Conservation (phyloP, 37 sponge, comb jelly and placozoan species). For the Ianthella basta region DNA sequence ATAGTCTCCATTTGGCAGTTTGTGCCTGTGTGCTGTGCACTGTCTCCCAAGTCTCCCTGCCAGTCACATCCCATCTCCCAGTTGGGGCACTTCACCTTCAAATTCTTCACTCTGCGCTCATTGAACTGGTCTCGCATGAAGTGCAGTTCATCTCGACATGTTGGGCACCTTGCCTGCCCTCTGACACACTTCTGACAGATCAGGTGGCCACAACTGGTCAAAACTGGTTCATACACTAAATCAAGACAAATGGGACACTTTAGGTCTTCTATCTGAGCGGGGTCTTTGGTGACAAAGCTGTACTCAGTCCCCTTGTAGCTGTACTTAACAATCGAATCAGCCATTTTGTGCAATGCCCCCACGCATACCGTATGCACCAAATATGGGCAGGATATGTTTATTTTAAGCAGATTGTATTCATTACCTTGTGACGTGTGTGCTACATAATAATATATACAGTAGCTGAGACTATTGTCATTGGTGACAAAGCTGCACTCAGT, state of each 20-base stretch:
- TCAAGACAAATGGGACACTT: conserved; percentile 15
- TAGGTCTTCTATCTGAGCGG: neutral
- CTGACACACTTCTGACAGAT: neutral
- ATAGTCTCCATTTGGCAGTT: neutral
- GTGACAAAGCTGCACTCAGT: neutral
- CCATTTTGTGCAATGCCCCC: no score
- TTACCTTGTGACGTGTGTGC: no score
- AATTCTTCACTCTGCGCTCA: neutral
- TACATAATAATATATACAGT: no score
- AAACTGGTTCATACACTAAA: neutral
- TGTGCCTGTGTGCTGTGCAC: neutral
- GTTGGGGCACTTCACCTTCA: conserved; percentile 13
- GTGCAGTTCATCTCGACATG: neutral
- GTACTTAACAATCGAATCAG: neutral
- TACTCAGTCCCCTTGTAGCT: neutral
- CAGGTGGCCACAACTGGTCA: conserved; percentile 17
- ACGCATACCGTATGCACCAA: no score
- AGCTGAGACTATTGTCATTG: neutral
- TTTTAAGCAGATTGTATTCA: no score
- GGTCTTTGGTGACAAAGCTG: neutral
- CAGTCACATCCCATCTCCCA: neutral
- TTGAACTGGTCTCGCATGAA: neutral
- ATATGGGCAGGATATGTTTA: no score
- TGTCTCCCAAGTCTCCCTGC: conserved; percentile 26
- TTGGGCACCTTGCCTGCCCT: neutral